A percentile compares a stretch with the other conserved stretches of the same genome.
Conservation (phyloP, 2,888 invertebrate species). For the Synergus umbraculus region DNA sequence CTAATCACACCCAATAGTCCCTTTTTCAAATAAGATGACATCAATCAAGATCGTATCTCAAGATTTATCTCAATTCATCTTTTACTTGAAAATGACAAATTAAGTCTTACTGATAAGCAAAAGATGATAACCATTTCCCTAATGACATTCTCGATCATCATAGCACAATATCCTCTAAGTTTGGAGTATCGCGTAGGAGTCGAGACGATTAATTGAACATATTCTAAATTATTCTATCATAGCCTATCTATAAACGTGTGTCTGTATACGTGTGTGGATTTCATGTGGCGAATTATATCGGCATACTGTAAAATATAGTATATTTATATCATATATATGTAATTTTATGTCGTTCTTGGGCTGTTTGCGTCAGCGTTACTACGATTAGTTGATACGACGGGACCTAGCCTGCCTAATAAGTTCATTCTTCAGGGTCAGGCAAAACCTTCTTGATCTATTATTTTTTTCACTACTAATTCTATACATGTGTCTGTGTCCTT, state of each 20-base stretch:
- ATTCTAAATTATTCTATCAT: constrained; percentile 75
- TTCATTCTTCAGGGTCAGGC: constrained; percentile 54
- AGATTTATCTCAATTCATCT: neutral
- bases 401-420: constrained; percentile 65
- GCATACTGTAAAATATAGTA: constrained; percentile 66
- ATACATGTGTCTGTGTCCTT: constrained; percentile 32
- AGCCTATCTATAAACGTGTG: constrained; percentile 74
- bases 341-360: constrained; percentile 52
- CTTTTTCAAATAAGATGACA: constrained; percentile 14
- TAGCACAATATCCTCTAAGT: constrained; percentile 26
- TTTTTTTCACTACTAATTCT: constrained; percentile 25
- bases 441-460: constrained; percentile 57
- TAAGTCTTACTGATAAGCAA: neutral
- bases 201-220: constrained; percentile 70
- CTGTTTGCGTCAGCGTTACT: constrained; percentile 56
- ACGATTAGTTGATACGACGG: constrained; percentile 63
- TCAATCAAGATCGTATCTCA: neutral
- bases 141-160: neutral
- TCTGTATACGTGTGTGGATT: constrained; percentile 51
- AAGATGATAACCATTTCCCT: constrained; percentile 31
- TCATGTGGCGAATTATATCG: constrained; percentile 57
- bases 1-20: constrained; percentile 23
- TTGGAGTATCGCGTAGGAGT: constrained; percentile 67
- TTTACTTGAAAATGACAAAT: neutral
- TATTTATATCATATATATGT: constrained; percentile 56